Evolutionary conservation across 30 jellyfish, hydroid and myxozoan species (phyloP).

Genomic region (Pelagia noctiluca): DNA sequence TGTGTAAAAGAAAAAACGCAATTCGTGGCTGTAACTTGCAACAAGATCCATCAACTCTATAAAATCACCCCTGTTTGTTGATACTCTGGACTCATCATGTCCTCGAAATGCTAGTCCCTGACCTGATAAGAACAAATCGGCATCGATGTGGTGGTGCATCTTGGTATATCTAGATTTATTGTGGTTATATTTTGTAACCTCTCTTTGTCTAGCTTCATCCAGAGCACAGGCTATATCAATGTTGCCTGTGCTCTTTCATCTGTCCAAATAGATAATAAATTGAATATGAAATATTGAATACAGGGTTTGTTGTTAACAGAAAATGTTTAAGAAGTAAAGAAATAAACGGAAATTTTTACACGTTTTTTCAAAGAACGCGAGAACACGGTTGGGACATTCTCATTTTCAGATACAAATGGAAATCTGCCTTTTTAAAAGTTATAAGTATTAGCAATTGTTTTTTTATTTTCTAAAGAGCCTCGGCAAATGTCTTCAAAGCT

Average conservation of each 20-base stretch:
- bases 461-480: no score
- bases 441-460: no score
- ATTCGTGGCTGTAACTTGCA: conserved; percentile 63
- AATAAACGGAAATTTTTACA: background rate
- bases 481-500: no score
- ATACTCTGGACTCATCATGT: background rate
- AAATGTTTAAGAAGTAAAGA: background rate
- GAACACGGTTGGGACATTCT: no score
- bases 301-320: background rate
- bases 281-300: background rate
- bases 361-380: background rate
- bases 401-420: no score
- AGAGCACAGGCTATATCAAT: conserved; percentile 47
- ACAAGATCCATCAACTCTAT: conserved; percentile 60
- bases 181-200: conserved; percentile 6
- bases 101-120: conserved; percentile 60
- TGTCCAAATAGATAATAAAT: background rate
- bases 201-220: conserved; percentile 63
- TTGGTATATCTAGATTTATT: conserved; percentile 53
- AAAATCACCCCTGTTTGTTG: conserved; percentile 25
- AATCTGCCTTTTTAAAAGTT: no score
- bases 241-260: conserved; percentile 7
- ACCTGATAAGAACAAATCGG: conserved; percentile 37
- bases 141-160: conserved; percentile 63
- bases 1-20: conserved; percentile 53